phyloP scores from a whole-genome alignment of 2,888 invertebrate species.

The Hedychridium roseum region DNA sequence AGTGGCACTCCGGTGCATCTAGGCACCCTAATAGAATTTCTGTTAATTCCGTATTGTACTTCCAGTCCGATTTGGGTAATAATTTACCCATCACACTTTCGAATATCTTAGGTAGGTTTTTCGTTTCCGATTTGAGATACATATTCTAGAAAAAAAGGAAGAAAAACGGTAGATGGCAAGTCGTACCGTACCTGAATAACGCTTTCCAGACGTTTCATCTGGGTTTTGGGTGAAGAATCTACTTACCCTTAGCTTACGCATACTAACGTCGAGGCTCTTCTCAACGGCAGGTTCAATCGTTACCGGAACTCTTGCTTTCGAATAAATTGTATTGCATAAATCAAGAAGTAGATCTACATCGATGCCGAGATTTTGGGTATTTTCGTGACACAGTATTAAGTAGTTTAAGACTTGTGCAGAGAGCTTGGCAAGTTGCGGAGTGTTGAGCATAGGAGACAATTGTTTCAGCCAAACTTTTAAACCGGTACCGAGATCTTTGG shows the following conservation, averaged over 20 bases:
- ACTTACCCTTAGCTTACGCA: conserved; percentile 69
- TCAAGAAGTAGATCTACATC: conserved; percentile 68
- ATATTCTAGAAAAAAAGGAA: conserved; percentile 54
- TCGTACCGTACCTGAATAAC: background rate
- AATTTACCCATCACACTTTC: conserved; percentile 71
- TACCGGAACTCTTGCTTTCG: conserved; percentile 69
- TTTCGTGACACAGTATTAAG: conserved; percentile 64
- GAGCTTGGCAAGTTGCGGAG: conserved; percentile 75
- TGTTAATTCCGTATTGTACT: conserved; percentile 68
- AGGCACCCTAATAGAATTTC: conserved; percentile 72
- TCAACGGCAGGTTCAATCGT: conserved; percentile 67
- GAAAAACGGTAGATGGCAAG: conserved; percentile 13
- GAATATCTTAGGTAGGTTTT: conserved; percentile 60
- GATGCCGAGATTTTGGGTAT: too few relatives aligned
- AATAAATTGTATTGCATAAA: conserved; percentile 70
- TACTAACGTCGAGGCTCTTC: conserved; percentile 67
- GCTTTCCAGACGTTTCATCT: background rate
- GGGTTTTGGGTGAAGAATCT: conserved; percentile 4
- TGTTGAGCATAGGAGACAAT: conserved; percentile 76
- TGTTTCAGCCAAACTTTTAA: conserved; percentile 80
- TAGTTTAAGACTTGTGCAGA: conserved; percentile 71
- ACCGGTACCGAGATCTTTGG: conserved; percentile 71
- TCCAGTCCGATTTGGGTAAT: conserved; percentile 66
- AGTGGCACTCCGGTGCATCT: conserved; percentile 69
- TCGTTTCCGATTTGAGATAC: too few relatives aligned